Percentiles rank a stretch among this genome's conserved stretches.
Conservation (phyloP, 2,888 invertebrate genomes). For the Mesoligia furuncula region DNA sequence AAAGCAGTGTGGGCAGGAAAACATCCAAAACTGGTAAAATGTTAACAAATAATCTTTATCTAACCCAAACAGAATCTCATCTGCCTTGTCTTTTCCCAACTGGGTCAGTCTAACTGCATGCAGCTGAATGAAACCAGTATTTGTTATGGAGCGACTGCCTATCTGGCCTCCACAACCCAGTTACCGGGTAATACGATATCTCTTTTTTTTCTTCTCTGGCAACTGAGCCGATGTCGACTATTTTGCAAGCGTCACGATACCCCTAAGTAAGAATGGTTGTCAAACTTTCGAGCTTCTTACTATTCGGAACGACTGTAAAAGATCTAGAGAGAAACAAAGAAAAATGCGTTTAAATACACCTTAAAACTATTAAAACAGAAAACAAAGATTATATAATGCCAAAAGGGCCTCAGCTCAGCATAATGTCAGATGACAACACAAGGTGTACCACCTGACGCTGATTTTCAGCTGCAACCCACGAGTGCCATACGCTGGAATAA, state of each 20-base stretch:
- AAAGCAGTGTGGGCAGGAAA: conserved; percentile 47
- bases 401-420: no score
- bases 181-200: no score
- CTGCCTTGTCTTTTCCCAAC: neutral
- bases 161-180: neutral
- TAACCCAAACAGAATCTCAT: neutral
- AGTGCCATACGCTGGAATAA: no score
- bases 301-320: neutral
- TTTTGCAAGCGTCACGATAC: neutral
- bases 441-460: no score
- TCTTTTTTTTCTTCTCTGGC: neutral
- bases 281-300: neutral
- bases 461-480: no score
- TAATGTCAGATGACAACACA: no score
- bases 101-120: neutral
- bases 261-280: neutral
- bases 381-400: no score
- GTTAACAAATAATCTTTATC: neutral
- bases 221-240: no score
- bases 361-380: no score
- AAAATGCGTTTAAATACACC: no score
- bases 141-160: neutral
- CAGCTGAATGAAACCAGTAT: neutral
- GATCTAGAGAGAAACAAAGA: no score
- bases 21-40: conserved; percentile 44